Conservation (phyloP, 2,113 vertebrate species). For the Upupa epops region DNA sequence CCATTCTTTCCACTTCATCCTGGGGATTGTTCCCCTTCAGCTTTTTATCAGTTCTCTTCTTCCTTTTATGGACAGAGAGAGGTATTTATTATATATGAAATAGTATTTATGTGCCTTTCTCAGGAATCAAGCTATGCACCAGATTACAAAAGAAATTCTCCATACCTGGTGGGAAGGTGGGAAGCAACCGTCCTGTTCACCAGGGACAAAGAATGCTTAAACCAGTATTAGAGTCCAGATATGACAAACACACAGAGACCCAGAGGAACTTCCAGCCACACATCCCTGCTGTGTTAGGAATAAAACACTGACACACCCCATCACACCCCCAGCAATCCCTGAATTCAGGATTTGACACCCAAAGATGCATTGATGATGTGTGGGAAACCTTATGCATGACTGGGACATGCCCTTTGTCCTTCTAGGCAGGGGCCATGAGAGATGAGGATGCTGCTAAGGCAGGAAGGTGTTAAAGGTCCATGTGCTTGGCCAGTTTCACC, state of each 20-base stretch:
- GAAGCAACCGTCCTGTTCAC: background rate
- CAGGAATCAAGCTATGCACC: background rate
- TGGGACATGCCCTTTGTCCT: fast-evolving
- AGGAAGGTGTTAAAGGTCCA: constrained; percentile 21
- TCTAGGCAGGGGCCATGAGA: background rate
- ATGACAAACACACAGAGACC: background rate
- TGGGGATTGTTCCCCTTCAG: background rate
- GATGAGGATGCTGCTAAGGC: background rate
- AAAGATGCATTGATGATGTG: fast-evolving
- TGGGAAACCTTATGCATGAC: fast-evolving
- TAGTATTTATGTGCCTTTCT: constrained; percentile 23
- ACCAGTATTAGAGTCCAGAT: background rate
- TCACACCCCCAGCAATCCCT: background rate
- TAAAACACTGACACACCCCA: background rate
- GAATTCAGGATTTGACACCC: background rate
- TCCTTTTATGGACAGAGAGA: constrained; percentile 67
- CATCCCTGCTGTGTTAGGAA: background rate
- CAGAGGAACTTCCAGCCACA: background rate
- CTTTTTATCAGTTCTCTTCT: constrained; percentile 29
- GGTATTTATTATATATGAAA: constrained; percentile 1
- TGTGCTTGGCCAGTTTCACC: background rate
- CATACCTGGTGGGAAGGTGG: background rate
- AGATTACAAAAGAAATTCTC: background rate
- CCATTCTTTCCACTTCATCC: background rate
- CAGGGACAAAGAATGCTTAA: background rate